Conservation (phyloP, 2,113 vertebrate species). For the Apeltes quadracus region DNA sequence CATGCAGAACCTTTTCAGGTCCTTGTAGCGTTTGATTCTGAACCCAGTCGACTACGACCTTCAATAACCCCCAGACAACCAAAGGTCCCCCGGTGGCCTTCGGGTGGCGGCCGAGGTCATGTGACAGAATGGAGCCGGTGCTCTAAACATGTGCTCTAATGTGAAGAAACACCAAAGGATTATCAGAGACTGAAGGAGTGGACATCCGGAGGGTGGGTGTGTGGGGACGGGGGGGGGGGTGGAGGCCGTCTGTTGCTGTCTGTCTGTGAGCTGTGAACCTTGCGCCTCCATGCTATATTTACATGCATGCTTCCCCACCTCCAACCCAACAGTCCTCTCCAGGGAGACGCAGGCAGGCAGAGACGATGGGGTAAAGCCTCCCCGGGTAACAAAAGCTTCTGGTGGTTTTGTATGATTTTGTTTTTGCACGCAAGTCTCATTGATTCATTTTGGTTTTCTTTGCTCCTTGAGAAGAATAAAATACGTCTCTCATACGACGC, state of each 20-base stretch:
- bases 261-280: slow-evolving; percentile 65
- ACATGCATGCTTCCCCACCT: background rate
- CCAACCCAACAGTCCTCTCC: slow-evolving; percentile 15
- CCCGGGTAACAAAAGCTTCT: background rate
- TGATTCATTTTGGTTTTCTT: background rate
- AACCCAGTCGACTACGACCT: background rate
- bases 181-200: no score
- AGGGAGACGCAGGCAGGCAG: background rate
- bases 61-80: background rate
- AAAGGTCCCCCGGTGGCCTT: no score
- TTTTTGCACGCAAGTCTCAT: background rate
- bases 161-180: no score
- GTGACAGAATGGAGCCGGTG: no score
- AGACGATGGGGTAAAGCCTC: background rate
- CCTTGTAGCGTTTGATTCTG: no score
- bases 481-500: no score
- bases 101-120: no score
- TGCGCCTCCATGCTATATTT: slow-evolving; percentile 75
- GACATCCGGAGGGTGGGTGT: background rate
- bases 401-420: background rate
- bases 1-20: no score
- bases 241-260: slow-evolving; percentile 73
- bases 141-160: slow-evolving; percentile 11
- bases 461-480: background rate
- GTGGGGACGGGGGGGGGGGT: background rate